Conservation (phyloP, 2,113 vertebrate genomes). For the Centropus bengalensis region DNA sequence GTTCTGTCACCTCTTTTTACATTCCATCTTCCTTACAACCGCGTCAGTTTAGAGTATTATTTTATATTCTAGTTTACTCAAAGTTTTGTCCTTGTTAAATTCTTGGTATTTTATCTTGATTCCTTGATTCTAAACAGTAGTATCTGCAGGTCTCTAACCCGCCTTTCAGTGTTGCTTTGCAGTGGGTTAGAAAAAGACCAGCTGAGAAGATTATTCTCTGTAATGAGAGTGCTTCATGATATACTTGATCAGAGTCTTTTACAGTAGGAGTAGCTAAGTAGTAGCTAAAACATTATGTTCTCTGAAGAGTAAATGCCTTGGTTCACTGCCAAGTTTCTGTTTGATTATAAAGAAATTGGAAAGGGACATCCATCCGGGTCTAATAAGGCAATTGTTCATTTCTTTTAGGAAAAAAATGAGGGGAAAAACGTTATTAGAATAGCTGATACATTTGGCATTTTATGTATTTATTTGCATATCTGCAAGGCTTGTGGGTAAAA, state of each 20-base stretch:
- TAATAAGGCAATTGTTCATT: background rate
- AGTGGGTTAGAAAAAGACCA: background rate
- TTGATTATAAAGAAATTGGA: background rate
- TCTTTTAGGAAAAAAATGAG: slow-evolving; percentile 1
- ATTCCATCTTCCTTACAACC: background rate
- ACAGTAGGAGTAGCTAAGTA: slow-evolving; percentile 9
- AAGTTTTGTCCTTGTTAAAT: background rate
- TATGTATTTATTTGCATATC: slow-evolving; percentile 54
- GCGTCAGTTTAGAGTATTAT: background rate
- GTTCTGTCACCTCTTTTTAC: background rate
- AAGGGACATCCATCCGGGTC: background rate
- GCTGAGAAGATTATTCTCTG: background rate
- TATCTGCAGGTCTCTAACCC: background rate
- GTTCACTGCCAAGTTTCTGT: slow-evolving; percentile 21
- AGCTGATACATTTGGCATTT: slow-evolving; percentile 29
- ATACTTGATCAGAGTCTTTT: slow-evolving; percentile 6
- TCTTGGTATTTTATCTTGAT: background rate
- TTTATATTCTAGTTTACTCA: background rate
- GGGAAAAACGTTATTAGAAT: background rate
- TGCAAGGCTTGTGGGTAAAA: slow-evolving; percentile 44
- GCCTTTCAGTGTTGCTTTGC: background rate
- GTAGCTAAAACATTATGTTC: slow-evolving; percentile 21
- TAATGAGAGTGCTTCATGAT: background rate
- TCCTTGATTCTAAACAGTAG: background rate
- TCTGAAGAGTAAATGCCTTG: slow-evolving; percentile 19